Percentiles rank a stretch among this genome's conserved stretches.
These are phyloP conservation scores for Eupithecia subumbrata DNA, from an alignment of 2,888 invertebrate species.

Conservation along the genomic window DNA sequence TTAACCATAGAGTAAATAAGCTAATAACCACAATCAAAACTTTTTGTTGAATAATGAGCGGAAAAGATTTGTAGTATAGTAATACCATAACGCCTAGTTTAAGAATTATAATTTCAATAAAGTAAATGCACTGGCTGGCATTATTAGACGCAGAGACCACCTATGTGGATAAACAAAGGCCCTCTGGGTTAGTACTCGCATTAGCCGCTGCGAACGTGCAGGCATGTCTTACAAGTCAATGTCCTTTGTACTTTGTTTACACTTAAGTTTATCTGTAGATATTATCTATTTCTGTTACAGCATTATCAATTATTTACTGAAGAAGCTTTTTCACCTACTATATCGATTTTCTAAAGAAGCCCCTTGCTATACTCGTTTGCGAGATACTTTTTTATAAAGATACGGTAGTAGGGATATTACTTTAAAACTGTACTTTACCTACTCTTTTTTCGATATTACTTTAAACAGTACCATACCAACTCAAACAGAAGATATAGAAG, in stretches of 20 bases:
- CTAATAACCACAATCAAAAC: neutral
- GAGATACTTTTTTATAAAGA: neutral
- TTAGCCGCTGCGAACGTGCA: conserved; percentile 59
- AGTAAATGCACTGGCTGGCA: conserved; percentile 21
- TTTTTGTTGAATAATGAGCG: neutral
- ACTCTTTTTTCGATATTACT: neutral
- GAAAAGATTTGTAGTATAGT: too few species aligned
- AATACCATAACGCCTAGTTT: neutral
- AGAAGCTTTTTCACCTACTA: conserved; percentile 5
- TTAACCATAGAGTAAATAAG: too few species aligned
- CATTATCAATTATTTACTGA: conserved; percentile 10
- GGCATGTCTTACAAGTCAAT: conserved; percentile 66
- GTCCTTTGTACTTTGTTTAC: conserved; percentile 50
- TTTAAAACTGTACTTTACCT: neutral
- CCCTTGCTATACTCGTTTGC: neutral
- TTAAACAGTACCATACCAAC: neutral
- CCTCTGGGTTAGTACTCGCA: conserved; percentile 45
- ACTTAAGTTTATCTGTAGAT: conserved; percentile 26
- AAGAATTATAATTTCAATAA: conserved; percentile 7
- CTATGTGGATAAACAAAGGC: conserved; percentile 55
- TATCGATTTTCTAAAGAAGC: neutral
- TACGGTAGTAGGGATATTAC: too few species aligned
- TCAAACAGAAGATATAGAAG: neutral
- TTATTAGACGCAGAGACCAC: conserved; percentile 47
- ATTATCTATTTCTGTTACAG: conserved; percentile 24